Evolutionary conservation across 1,140 invertebrate species (phyloP).

Genomic region (Calliphora vicina): DNA sequence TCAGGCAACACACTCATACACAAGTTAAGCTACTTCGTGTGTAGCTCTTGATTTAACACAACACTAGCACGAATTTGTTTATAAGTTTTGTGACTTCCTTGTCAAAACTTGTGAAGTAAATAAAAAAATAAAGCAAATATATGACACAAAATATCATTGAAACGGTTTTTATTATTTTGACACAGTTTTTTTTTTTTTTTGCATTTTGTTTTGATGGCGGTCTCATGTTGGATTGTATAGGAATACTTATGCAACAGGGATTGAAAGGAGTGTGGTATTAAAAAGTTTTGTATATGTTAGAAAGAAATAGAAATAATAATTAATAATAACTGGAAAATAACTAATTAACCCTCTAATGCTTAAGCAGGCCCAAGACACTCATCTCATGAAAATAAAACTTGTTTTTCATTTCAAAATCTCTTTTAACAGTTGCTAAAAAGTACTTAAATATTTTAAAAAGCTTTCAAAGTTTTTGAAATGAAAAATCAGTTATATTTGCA

Average conservation of each 20-base stretch:
- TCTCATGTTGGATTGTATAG: neutral
- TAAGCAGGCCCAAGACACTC: too few relatives aligned
- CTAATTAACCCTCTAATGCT: too few relatives aligned
- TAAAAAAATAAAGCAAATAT: neutral
- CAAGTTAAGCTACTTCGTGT: neutral
- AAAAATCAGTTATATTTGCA: too few relatives aligned
- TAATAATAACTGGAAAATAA: too few relatives aligned
- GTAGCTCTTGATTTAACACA: neutral
- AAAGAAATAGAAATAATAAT: too few relatives aligned
- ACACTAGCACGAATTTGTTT: neutral
- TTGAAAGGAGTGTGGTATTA: neutral
- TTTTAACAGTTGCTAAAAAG: too few relatives aligned
- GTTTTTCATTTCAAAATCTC: too few relatives aligned
- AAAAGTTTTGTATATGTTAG: too few relatives aligned
- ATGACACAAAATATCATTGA: neutral
- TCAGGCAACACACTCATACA: too few relatives aligned
- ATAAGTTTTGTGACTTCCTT: neutral
- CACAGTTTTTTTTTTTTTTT: neutral
- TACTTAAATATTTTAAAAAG: too few relatives aligned
- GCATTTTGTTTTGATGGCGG: neutral
- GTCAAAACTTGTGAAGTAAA: neutral
- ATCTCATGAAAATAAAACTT: too few relatives aligned
- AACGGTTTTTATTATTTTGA: slow-evolving; percentile 18
- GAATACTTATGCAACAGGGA: neutral
- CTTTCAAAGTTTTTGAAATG: too few relatives aligned